phyloP scores from a whole-genome alignment of 2,797 vertebrate genomes.

The Lagocephalus sceleratus region DNA sequence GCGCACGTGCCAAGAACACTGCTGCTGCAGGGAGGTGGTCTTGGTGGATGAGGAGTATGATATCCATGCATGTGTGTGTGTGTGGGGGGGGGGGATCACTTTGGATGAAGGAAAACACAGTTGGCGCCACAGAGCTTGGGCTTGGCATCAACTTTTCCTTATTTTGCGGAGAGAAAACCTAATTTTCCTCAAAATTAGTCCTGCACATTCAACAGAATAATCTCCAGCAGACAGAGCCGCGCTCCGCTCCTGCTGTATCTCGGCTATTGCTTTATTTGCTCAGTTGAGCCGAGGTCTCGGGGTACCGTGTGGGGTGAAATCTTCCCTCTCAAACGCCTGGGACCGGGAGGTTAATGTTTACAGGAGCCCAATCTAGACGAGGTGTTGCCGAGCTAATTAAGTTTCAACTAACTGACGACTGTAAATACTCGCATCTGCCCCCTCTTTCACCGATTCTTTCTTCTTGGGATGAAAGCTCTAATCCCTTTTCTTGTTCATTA shows the following conservation, averaged over 20 bases:
- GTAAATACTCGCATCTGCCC: slow-evolving; percentile 21
- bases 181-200: background rate
- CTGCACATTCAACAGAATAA: background rate
- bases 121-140: too few relatives aligned
- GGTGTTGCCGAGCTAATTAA: slow-evolving; percentile 39
- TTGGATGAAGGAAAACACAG: too few relatives aligned
- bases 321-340: background rate
- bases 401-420: slow-evolving; percentile 18
- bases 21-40: too few relatives aligned
- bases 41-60: too few relatives aligned
- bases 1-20: too few relatives aligned
- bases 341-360: slow-evolving; percentile 5
- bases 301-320: slow-evolving; percentile 15
- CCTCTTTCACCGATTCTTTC: background rate
- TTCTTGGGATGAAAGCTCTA: slow-evolving; percentile 20
- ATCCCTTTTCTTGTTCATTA: slow-evolving; percentile 48
- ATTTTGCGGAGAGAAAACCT: background rate
- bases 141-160: background rate
- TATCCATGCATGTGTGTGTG: too few relatives aligned
- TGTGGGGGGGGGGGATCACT: too few relatives aligned
- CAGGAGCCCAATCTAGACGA: slow-evolving; percentile 4
- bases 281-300: slow-evolving; percentile 4
- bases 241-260: background rate
- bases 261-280: slow-evolving; percentile 10
- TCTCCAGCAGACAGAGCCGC: background rate